Base-by-base conservation (phyloP, 2,888 invertebrate genomes). In the Agrochola circellaris region DNA sequence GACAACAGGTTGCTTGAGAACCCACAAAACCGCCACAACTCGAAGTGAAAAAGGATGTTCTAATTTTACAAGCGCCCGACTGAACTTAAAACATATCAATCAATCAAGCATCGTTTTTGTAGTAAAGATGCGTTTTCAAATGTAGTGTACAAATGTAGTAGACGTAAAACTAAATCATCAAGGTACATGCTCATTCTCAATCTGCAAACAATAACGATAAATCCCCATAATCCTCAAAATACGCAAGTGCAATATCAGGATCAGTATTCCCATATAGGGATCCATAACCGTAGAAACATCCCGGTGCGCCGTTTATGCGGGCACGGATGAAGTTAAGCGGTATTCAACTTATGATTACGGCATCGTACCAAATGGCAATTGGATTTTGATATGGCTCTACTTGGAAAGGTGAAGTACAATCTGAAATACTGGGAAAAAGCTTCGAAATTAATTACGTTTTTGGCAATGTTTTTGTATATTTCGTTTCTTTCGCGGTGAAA, bases 301-400 rank as follows among this genome's bases (percentile, higher is more conserved):
- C 82, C 74, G 66, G 72, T 74, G 61, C 66, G 82, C 72, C 72
- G 54, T 72, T 82, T 64, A 64, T 73, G 66, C 75, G 78, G 62
- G 73, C 78, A 77, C 62, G 78, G 83, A 34, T 82, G 77, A 77
- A 81, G 81, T 76, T 81, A 80, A 85, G 65, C 86, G 86, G 82
- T 86, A 75, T 76, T 75, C 70, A 86, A 84, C 61, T 86, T 84
- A 82, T 82, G 83, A 75, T 84, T 78, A 86, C 75, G 75, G 45
- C 69, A 69, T 75, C 42, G 68, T 75, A 82, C 70, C 20, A 73
- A 83, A 77, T 69, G 73, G 62, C 77, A 73, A 76, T 85, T 83
- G 77, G 86, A 82, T 83, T 76, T 85, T 82, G 86, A 83, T 83
- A 85, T 67, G 64, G 64, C 70, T 82, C 38, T 70, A 73, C 73